A percentile compares a stretch with the other conserved stretches of the same genome.
Evolutionary conservation across 2,113 vertebrate species (phyloP).

Genomic region (Pungitius pungitius): DNA sequence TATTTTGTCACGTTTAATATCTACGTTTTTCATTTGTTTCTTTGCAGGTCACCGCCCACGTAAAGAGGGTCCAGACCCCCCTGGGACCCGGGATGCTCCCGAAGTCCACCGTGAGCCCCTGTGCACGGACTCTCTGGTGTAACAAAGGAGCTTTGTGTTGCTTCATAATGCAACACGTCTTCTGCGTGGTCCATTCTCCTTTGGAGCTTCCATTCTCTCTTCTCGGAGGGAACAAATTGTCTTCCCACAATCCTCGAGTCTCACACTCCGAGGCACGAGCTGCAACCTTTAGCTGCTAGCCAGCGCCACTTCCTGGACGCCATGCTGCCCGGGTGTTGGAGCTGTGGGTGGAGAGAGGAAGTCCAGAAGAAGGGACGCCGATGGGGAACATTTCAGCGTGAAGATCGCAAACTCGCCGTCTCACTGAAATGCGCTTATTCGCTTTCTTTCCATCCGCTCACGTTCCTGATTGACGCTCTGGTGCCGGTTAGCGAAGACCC

Average conservation of each 20-base stretch:
- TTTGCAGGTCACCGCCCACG: neutral
- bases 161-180: conserved; percentile 10
- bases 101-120: neutral
- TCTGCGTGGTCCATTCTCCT: conserved; percentile 53
- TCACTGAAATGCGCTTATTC: neutral
- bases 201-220: conserved; percentile 47
- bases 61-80: too few species aligned
- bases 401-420: too few species aligned
- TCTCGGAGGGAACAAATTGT: conserved; percentile 43
- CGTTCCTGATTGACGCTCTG: neutral
- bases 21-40: neutral
- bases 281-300: conserved; percentile 32
- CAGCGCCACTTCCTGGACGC: neutral
- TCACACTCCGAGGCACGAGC: conserved; percentile 24
- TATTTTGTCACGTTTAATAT: too few species aligned
- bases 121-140: neutral
- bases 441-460: neutral
- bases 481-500: neutral
- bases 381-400: too few species aligned
- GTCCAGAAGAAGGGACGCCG: conserved; percentile 7
- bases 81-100: neutral
- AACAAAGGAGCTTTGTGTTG: neutral
- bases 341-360: conserved; percentile 50
- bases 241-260: conserved; percentile 26
- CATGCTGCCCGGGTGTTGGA: conserved; percentile 29